Percentiles rank a stretch among this genome's conserved stretches.
These are phyloP conservation scores for Phrynocephalus versicolor DNA, from an alignment of 2,113 vertebrate species.

Conservation along the genomic window DNA sequence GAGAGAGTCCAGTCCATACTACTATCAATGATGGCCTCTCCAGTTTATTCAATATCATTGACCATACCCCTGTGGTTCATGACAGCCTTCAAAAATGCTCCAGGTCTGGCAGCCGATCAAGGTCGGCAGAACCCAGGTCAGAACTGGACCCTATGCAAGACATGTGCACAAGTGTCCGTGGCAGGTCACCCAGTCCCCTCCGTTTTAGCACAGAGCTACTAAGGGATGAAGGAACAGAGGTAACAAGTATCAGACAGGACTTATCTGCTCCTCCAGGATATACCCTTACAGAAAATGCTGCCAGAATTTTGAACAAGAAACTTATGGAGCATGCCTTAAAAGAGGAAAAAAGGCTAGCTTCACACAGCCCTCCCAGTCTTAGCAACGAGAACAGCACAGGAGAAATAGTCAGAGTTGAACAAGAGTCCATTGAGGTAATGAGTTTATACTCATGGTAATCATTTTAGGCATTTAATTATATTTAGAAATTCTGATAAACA, in stretches of 20 bases:
- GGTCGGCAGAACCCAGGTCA: conserved; percentile 76
- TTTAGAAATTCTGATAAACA: conserved; percentile 22
- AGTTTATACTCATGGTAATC: conserved; percentile 59
- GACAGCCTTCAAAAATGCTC: conserved; percentile 86
- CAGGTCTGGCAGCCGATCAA: conserved; percentile 84
- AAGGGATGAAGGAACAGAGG: conserved; percentile 86
- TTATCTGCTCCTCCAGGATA: conserved; percentile 92
- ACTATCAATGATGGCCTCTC: conserved; percentile 97
- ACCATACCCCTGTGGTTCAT: conserved; percentile 87
- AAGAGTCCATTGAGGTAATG: conserved; percentile 93
- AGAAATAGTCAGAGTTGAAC: conserved; percentile 78
- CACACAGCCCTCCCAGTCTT: conserved; percentile 69
- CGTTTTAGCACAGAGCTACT: conserved; percentile 81
- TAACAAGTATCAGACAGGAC: conserved; percentile 86
- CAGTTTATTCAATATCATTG: conserved; percentile 98
- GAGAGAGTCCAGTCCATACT: conserved; percentile 96
- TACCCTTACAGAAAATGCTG: conserved; percentile 88
- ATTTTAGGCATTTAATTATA: conserved; percentile 46
- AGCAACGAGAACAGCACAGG: conserved; percentile 73
- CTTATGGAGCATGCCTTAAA: conserved; percentile 90
- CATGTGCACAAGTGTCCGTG: conserved; percentile 75
- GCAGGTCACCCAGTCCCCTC: conserved; percentile 92
- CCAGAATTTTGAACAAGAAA: conserved; percentile 93
- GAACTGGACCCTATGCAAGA: conserved; percentile 79
- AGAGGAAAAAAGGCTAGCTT: conserved; percentile 82